Percentiles rank a stretch among this genome's conserved stretches.
Evolutionary conservation across 2,113 vertebrate species (phyloP).

Genomic region (Charina bottae): DNA sequence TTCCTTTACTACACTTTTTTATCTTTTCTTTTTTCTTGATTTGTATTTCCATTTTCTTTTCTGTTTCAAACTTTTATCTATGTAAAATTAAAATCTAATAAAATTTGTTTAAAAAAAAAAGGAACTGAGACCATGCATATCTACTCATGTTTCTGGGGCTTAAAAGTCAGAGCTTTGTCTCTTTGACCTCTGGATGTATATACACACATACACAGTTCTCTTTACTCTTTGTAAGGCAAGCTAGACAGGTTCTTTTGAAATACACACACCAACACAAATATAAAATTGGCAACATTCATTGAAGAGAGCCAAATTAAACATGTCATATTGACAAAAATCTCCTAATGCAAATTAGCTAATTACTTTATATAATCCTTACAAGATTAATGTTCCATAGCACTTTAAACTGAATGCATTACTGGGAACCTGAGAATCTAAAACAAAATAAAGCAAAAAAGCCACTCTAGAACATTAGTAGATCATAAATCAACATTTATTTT

Average conservation of each 20-base stretch:
- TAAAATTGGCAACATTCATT: conserved; percentile 43
- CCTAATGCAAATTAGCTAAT: conserved; percentile 55
- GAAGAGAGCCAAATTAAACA: conserved; percentile 64
- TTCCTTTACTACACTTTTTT: too few relatives aligned
- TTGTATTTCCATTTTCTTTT: too few relatives aligned
- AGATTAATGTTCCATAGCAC: conserved; percentile 57
- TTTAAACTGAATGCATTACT: conserved; percentile 59
- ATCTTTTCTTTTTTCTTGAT: too few relatives aligned
- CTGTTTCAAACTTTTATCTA: too few relatives aligned
- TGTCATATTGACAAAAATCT: conserved; percentile 40
- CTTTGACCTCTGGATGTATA: not conserved
- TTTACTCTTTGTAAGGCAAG: not conserved
- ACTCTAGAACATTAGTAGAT: conserved; percentile 34
- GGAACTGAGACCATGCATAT: not conserved
- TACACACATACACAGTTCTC: not conserved
- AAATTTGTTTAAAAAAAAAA: too few relatives aligned
- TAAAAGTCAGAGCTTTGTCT: not conserved
- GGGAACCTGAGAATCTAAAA: conserved; percentile 52
- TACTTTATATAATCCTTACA: conserved; percentile 64
- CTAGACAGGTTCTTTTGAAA: not conserved
- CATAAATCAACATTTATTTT: conserved; percentile 70
- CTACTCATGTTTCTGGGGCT: not conserved
- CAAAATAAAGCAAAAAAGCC: not conserved
- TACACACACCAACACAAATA: not conserved
- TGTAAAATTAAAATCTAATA: too few relatives aligned